phyloP scores from a whole-genome alignment of 2,888 invertebrate genomes.

The Stenotaenia linearis region DNA sequence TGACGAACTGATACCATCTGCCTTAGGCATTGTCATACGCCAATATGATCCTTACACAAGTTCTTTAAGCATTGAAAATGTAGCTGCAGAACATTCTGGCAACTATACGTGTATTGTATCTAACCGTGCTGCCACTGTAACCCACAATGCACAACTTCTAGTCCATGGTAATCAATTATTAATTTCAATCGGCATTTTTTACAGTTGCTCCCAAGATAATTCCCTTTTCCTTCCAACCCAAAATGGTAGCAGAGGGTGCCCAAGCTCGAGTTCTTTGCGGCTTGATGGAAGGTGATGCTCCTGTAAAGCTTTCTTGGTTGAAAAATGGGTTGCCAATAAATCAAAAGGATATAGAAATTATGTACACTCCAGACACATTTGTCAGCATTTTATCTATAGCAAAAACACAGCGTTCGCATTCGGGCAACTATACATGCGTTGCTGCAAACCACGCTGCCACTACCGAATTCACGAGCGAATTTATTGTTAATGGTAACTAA shows the following conservation, averaged over 20 bases:
- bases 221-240: conserved; percentile 27
- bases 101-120: conserved; percentile 21
- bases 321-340: conserved; percentile 44
- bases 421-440: conserved; percentile 46
- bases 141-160: conserved; percentile 21
- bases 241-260: not conserved
- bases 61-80: conserved; percentile 30
- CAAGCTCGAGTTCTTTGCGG: conserved; percentile 17
- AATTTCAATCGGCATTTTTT: too few relatives aligned
- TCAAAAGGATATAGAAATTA: conserved; percentile 32
- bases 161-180: conserved; percentile 28
- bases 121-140: conserved; percentile 16
- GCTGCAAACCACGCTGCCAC: conserved; percentile 21
- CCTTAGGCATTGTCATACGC: not conserved
- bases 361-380: conserved; percentile 43
- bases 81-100: conserved; percentile 7
- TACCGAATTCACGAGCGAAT: not conserved
- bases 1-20: not conserved
- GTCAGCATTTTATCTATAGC: conserved; percentile 44
- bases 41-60: conserved; percentile 24
- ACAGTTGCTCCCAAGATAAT: conserved; percentile 30
- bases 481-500: conserved; percentile 26
- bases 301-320: conserved; percentile 45
- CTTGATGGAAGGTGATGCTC: conserved; percentile 42
- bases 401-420: conserved; percentile 43